Evolutionary conservation across 2,888 invertebrate species (phyloP), one percentile per base, ranked within the genome.

Genomic region (Heliconius aoede): DNA sequence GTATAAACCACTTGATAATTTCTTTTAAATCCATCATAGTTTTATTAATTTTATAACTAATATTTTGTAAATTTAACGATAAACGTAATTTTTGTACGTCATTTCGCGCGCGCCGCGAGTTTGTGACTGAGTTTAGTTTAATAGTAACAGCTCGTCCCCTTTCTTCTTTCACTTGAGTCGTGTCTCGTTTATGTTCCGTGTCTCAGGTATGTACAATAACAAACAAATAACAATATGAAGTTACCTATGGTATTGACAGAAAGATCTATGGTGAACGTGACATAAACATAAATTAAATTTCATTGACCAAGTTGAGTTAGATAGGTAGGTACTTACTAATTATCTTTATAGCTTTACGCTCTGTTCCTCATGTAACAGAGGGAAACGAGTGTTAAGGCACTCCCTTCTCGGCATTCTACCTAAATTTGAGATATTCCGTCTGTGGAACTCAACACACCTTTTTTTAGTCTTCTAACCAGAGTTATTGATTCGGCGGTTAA

Each of bases 1-100:
- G 93, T 80, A 94, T 91, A 73, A 93, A 93, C 94, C 94, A 94
- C 84, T 92, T 94, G 65, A 94, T 94, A 55, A 94, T 91, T 80
- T 94, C 94, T 85, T 89, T 91, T 82, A 94, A 85, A 85, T 94
- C 94, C 92, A 94, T 94, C 85, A 86, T 92, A 81, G 55, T 61
- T 78, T 79, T 76, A 76, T 74, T 72, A 62, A 74, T 40, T 7
- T 76, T 55, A 61, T 55, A 71, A 36, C 51, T 78, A 64, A 67
- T 65, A 21, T 55, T 74, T 55, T 24, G 73, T 62, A 55, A 74
- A 78, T 76, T 75, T 55, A 55, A 28, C 55, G 26, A 36, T 18
- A 4, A 46, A 3, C 32, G 61, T 26, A 4, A 1, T 0, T 46
- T 30, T 51, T 24, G 62, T n/a, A 51, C 89, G 87, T 86, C 89